Evolutionary conservation across 2,888 invertebrate genomes (phyloP).

Genomic region (Ellobium chinense): DNA sequence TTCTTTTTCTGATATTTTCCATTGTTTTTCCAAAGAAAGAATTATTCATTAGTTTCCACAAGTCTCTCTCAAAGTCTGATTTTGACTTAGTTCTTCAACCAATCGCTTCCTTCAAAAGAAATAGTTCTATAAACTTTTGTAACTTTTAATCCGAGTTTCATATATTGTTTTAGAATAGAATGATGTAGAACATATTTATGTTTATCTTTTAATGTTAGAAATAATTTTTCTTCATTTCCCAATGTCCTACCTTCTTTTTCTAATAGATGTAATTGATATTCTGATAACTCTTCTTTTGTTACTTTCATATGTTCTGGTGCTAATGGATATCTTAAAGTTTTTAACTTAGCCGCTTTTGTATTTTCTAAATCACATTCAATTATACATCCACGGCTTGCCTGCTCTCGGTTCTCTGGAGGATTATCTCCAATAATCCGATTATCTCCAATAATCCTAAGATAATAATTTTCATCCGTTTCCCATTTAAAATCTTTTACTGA

Average conservation of each 20-base stretch:
- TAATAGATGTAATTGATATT: conserved; percentile 42
- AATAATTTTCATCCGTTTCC: conserved; percentile 19
- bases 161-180: conserved; percentile 67
- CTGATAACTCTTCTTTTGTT: conserved; percentile 42
- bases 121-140: conserved; percentile 67
- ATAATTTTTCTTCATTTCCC: neutral
- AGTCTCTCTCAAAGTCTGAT: conserved; percentile 72
- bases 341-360: conserved; percentile 30
- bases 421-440: too few relatives aligned
- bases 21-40: conserved; percentile 18
- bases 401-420: conserved; percentile 40
- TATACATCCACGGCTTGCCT: conserved; percentile 21
- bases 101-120: conserved; percentile 63
- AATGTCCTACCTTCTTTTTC: conserved; percentile 4
- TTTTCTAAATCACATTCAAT: conserved; percentile 45
- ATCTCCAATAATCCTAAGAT: conserved; percentile 26
- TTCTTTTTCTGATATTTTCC: conserved; percentile 15
- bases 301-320: conserved; percentile 38
- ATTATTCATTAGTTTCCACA: conserved; percentile 52
- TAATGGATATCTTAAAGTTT: conserved; percentile 37
- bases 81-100: conserved; percentile 68
- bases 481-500: conserved; percentile 40
- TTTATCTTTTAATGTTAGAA: neutral
- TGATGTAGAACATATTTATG: conserved; percentile 66
- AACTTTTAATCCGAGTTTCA: conserved; percentile 57